phyloP scores from a whole-genome alignment of 2,797 vertebrate genomes.

The Cephalopachus bancanus region DNA sequence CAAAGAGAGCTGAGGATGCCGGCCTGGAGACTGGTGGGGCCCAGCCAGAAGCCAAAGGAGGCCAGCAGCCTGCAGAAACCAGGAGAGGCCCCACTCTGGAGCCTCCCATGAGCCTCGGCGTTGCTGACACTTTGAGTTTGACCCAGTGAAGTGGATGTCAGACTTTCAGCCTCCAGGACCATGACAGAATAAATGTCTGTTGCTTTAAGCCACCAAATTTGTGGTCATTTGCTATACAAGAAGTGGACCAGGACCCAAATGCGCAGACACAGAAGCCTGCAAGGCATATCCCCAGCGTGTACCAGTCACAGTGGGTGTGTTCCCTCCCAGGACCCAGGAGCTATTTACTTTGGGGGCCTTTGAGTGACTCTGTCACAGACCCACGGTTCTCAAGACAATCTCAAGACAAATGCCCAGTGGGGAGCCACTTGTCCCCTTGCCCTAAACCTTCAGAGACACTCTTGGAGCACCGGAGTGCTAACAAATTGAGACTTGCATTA shows the following conservation, averaged over 20 bases:
- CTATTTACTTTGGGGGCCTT: background rate
- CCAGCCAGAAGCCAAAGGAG: background rate
- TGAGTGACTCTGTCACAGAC: background rate
- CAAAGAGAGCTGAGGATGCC: background rate
- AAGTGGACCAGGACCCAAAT: background rate
- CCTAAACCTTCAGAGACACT: background rate
- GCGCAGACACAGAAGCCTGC: background rate
- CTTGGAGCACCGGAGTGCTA: background rate
- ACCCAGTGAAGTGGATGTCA: background rate
- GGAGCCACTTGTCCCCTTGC: no score
- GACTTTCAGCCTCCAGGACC: background rate
- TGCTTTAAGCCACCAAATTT: background rate
- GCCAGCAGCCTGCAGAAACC: background rate
- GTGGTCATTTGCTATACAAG: no score
- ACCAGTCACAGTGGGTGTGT: background rate
- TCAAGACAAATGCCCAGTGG: background rate
- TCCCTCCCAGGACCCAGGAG: no score
- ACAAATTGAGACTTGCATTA: background rate
- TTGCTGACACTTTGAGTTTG: background rate
- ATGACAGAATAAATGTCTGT: background rate
- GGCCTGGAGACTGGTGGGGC: background rate
- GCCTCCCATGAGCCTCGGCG: background rate
- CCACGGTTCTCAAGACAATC: background rate
- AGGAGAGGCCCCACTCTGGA: background rate
- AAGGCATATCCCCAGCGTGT: fast-evolving